phyloP scores from a whole-genome alignment of 2,888 invertebrate species.

The Automeris io region DNA sequence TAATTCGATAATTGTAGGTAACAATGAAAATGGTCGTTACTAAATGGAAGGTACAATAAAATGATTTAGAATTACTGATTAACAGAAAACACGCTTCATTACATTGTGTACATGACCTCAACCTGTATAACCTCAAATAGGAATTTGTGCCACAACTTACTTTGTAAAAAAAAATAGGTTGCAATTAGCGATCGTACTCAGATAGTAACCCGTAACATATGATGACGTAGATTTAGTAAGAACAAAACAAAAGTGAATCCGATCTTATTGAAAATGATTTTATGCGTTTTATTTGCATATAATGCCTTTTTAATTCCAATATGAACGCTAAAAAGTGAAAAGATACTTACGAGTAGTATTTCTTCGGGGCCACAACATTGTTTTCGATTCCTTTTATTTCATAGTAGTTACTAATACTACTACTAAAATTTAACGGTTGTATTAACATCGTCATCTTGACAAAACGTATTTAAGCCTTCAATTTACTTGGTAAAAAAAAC shows the following conservation, averaged over 20 bases:
- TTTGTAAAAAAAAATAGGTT: conserved; percentile 1
- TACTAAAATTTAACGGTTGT: conserved; percentile 75
- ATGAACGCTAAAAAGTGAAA: not conserved
- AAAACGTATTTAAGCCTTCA: conserved; percentile 69
- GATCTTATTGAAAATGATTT: too few relatives aligned
- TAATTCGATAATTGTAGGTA: too few relatives aligned
- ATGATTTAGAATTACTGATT: not conserved
- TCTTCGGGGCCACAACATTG: conserved; percentile 42
- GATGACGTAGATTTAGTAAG: conserved; percentile 9
- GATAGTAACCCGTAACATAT: not conserved
- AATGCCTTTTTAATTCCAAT: not conserved
- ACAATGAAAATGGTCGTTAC: too few relatives aligned
- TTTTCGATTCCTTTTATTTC: conserved; percentile 45
- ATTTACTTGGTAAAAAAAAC: conserved; percentile 50
- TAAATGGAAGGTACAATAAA: too few relatives aligned
- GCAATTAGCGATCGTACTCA: not conserved
- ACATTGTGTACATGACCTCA: not conserved
- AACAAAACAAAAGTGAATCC: not conserved
- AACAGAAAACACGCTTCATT: not conserved
- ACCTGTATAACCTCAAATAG: conserved; percentile 6
- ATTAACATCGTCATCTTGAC: conserved; percentile 73
- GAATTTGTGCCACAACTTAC: conserved; percentile 3
- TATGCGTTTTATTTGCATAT: too few relatives aligned
- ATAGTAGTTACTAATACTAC: conserved; percentile 72
- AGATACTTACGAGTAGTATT: conserved; percentile 52